Evolutionary conservation across 2,888 invertebrate species (phyloP), one percentile per base, ranked within the genome.

Genomic region (Drosophila nigricruria): DNA sequence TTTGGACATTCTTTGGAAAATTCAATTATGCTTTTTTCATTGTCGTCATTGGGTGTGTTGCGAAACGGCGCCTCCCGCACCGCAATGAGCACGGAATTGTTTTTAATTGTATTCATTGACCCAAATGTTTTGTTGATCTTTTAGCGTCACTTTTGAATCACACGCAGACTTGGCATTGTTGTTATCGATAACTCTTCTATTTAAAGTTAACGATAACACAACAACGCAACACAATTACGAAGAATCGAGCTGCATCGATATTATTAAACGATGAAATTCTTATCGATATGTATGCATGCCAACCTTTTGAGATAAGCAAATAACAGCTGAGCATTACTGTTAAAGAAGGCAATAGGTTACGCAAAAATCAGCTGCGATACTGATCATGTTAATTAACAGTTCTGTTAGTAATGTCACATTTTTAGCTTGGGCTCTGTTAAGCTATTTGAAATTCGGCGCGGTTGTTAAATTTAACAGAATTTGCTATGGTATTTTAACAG

Each of bases 21-120:
- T 2, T 60, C 2, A 0, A 65, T 32, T 9, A 62, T 20, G 32
- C 56, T 62, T 3, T 47, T 49, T n/a, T 52, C 25, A 3, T 20
- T 12, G 0, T 0, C 12, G 4, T 23, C 2, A 14, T 6, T 16
- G 1, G 6, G 0, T 9, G n/a, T 14, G 4, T 8, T 25, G 1
- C 66, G 60, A 9, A 49, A 53, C 12, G 91, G 91, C 3, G 90
- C 79, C 52, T 89, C 90, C 0, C 91, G 89, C 0, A 91, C 86
- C 5, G 90, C 90, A 42, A 91, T 84, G 65, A 83, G 82, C 2
- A 91, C 90, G 0, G 89, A 75, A 10, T 47, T 27, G 2, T 18
- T 25, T 32, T 65, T 71, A 5, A 27, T 16, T 58, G 67, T 72
- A 43, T 83, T 36, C 73, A 73, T 73, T 3, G 14, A 40, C 5